Evolutionary conservation across 2,113 vertebrate species (phyloP).

Genomic region (Eclectus roratus): DNA sequence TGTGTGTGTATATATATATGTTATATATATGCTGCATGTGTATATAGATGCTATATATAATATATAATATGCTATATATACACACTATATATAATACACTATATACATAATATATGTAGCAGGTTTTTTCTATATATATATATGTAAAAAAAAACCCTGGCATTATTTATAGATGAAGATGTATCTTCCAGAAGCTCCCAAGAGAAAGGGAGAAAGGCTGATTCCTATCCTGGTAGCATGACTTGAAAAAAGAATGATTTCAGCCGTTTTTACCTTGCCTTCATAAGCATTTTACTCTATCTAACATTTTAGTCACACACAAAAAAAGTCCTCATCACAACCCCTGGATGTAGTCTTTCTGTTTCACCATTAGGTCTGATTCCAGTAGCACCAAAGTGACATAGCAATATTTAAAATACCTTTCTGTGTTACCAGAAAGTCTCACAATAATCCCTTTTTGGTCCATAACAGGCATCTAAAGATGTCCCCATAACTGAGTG

Average conservation of each 20-base stretch:
- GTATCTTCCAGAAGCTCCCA: not conserved
- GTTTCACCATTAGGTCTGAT: not conserved
- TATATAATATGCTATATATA: not conserved
- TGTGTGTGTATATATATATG: not conserved
- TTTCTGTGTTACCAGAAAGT: not conserved
- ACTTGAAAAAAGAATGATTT: not conserved
- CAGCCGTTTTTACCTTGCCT: not conserved
- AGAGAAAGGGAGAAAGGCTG: not conserved
- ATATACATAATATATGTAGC: too few species aligned
- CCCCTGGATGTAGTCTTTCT: not conserved
- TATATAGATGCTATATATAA: too few species aligned
- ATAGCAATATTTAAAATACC: not conserved
- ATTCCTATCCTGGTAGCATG: not conserved
- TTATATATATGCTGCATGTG: too few species aligned
- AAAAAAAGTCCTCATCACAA: not conserved
- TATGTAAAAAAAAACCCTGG: too few species aligned
- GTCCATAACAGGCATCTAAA: not conserved
- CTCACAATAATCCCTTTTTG: not conserved
- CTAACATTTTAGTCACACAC: not conserved
- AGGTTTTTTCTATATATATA: not conserved
- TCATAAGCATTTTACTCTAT: not conserved
- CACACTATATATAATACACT: too few species aligned
- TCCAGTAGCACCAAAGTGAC: not conserved
- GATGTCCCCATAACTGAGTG: not conserved
- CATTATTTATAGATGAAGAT: not conserved